Conservation (phyloP, 2,797 vertebrate genomes). For the Eurystomus glaucurus region DNA sequence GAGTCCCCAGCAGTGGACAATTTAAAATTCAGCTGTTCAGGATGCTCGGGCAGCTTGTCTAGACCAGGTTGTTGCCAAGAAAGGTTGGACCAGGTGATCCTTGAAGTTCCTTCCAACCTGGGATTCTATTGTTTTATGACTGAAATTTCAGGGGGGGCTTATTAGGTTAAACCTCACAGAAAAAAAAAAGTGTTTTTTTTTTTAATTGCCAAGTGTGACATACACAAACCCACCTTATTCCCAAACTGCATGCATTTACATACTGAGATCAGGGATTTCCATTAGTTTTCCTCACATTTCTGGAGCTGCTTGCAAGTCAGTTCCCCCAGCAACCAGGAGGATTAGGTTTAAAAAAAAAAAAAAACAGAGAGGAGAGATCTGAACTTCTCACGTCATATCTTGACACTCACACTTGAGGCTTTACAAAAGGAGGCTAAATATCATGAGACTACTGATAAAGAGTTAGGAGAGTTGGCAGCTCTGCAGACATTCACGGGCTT, state of each 20-base stretch:
- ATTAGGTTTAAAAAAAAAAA: neutral
- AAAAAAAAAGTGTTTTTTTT: neutral
- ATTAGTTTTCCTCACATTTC: neutral
- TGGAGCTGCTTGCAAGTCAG: neutral
- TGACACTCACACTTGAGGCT: neutral
- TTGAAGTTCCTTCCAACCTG: neutral
- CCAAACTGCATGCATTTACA: neutral
- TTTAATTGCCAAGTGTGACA: neutral
- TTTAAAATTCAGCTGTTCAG: too few relatives aligned
- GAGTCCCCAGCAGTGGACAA: neutral
- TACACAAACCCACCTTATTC: neutral
- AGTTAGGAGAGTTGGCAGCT: slow-evolving; percentile 39
- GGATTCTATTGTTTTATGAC: neutral
- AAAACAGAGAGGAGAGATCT: neutral
- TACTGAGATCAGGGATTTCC: neutral
- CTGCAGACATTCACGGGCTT: slow-evolving; percentile 56
- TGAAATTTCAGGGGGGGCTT: neutral
- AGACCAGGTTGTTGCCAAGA: too few relatives aligned
- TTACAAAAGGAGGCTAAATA: slow-evolving; percentile 38
- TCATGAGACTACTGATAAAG: slow-evolving; percentile 47
- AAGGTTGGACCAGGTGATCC: neutral
- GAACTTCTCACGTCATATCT: slow-evolving; percentile 20
- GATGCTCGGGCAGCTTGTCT: neutral
- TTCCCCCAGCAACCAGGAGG: slow-evolving; percentile 28
- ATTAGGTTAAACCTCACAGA: neutral